phyloP scores from a whole-genome alignment of 2,113 vertebrate species.

The Sisor rabdophorus region DNA sequence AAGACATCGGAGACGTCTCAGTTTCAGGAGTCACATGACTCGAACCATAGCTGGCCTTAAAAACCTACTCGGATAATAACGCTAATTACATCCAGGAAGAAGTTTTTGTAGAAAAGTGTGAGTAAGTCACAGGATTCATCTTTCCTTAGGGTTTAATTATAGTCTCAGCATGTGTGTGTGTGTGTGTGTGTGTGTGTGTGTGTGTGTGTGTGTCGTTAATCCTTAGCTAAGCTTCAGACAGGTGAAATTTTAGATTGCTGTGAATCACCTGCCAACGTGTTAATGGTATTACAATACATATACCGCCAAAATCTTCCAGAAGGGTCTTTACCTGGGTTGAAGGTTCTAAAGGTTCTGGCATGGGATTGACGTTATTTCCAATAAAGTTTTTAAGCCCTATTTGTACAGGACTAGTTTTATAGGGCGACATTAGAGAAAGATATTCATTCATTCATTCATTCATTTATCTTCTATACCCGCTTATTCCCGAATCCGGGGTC shows the following conservation, averaged over 20 bases:
- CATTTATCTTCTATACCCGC: no score
- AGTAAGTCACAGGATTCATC: constrained; percentile 13
- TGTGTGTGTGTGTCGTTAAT: constrained; percentile 22
- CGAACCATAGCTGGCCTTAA: constrained; percentile 8
- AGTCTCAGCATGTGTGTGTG: constrained; percentile 16
- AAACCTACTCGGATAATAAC: constrained; percentile 32
- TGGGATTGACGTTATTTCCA: no score
- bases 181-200: constrained; percentile 13
- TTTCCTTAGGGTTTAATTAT: constrained; percentile 41
- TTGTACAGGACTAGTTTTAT: no score
- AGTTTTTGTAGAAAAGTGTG: constrained; percentile 28
- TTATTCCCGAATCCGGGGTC: no score
- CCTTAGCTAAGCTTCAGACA: constrained; percentile 13
- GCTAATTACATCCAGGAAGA: constrained; percentile 35
- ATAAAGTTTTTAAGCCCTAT: neutral
- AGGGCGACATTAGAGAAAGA: no score
- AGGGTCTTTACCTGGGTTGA: no score
- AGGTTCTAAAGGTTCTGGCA: no score
- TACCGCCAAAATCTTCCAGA: neutral
- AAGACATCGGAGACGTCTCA: neutral
- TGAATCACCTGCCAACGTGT: no score
- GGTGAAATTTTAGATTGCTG: neutral
- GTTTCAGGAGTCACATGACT: neutral
- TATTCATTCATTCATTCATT: no score
- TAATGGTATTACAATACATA: neutral